Conservation (phyloP, 2,888 invertebrate species). For the Tinea pellionella region DNA sequence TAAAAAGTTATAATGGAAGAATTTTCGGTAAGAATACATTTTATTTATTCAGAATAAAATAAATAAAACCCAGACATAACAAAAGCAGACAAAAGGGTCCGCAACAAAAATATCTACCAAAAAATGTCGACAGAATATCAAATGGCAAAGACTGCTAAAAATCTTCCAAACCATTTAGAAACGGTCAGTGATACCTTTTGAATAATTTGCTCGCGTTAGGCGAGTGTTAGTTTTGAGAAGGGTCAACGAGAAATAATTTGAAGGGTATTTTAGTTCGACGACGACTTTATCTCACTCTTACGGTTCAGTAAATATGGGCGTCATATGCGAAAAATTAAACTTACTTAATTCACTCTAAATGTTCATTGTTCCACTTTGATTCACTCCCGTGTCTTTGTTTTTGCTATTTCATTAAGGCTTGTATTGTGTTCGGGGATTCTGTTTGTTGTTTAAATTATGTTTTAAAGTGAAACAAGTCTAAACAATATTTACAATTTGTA, state of each 20-base stretch:
- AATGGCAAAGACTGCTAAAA: not conserved
- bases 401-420: not conserved
- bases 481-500: not conserved
- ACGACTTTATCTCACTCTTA: not conserved
- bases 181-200: constrained; percentile 8
- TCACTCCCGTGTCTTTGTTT: not conserved
- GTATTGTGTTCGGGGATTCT: not conserved
- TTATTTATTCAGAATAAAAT: too few species aligned
- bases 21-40: too few species aligned
- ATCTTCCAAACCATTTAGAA: constrained; percentile 4
- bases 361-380: not conserved
- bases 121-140: not conserved
- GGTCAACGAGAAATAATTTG: constrained; percentile 10
- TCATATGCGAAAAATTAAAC: not conserved
- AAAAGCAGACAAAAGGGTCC: not conserved
- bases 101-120: not conserved
- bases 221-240: constrained; percentile 9
- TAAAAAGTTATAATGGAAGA: too few species aligned
- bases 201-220: constrained; percentile 7
- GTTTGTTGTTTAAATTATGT: not conserved
- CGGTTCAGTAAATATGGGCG: not conserved
- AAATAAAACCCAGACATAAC: not conserved
- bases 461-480: not conserved
- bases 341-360: not conserved
- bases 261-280: not conserved